Conservation (phyloP, 2,113 vertebrate genomes). For the Scalopus aquaticus region DNA sequence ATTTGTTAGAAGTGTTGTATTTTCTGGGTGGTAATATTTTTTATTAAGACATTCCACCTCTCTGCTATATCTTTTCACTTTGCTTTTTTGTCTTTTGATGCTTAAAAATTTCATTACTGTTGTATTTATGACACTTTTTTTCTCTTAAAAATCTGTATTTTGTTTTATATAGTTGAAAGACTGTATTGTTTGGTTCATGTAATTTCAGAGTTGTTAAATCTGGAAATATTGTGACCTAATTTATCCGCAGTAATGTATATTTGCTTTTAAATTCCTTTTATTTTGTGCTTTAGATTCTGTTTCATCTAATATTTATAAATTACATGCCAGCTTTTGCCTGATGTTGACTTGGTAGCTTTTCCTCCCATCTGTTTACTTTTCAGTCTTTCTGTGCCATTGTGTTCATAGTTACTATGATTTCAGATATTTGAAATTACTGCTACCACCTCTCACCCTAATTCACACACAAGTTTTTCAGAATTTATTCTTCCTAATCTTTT, state of each 20-base stretch:
- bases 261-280: not conserved
- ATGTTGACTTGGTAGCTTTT: not conserved
- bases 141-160: not conserved
- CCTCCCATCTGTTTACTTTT: not conserved
- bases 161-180: not conserved
- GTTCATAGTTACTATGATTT: not conserved
- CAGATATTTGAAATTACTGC: not conserved
- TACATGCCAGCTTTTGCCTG: not conserved
- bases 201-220: slow-evolving; percentile 14
- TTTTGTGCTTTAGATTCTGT: not conserved
- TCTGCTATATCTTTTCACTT: not conserved
- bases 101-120: not conserved
- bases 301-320: not conserved
- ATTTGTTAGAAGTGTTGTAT: slow-evolving; percentile 5
- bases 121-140: not conserved
- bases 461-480: not conserved
- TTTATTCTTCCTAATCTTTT: slow-evolving; percentile 19
- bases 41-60: not conserved
- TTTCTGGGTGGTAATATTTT: not conserved
- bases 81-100: not conserved
- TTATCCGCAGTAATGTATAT: not conserved
- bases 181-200: not conserved
- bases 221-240: not conserved
- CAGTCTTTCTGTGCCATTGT: not conserved
- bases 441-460: not conserved